Evolutionary conservation across 2,797 vertebrate species (phyloP).

Genomic region (Odontamblyopus rebecca): DNA sequence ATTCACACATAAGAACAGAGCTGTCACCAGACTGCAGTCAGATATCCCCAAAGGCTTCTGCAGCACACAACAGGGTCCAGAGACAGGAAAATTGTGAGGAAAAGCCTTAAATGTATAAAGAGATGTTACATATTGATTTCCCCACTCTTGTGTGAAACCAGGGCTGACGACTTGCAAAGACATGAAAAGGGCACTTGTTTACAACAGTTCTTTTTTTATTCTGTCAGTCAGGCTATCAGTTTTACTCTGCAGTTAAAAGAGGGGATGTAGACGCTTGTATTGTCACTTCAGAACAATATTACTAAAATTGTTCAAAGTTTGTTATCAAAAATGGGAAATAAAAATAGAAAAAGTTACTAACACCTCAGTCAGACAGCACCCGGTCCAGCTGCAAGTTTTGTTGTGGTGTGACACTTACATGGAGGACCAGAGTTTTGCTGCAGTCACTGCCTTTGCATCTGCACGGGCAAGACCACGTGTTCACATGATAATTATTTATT

Average conservation of each 20-base stretch:
- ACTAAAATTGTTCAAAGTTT: not conserved
- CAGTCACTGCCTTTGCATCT: no score
- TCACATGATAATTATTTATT: no score
- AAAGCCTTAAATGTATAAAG: conserved; percentile 35
- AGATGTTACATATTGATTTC: conserved; percentile 53
- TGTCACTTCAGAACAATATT: not conserved
- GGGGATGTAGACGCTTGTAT: not conserved
- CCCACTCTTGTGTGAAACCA: conserved; percentile 34
- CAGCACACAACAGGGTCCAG: conserved; percentile 21
- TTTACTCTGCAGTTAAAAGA: not conserved
- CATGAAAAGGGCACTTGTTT: conserved; percentile 18
- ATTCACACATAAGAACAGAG: conserved; percentile 8
- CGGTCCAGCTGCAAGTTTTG: no score
- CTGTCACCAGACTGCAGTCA: conserved; percentile 7
- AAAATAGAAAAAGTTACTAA: no score
- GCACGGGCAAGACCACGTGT: no score
- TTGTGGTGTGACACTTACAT: no score
- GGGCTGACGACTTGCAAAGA: conserved; percentile 51
- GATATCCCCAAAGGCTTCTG: conserved; percentile 5
- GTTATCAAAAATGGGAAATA: no score
- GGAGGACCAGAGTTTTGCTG: no score
- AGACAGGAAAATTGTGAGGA: conserved; percentile 27
- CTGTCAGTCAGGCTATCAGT: conserved; percentile 7
- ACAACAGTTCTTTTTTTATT: conserved; percentile 18
- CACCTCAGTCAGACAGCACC: no score